Percentiles rank a stretch among this genome's conserved stretches.
These are phyloP conservation scores for Pissodes strobi DNA, from an alignment of 1,140 invertebrate genomes.

Conservation along the genomic window DNA sequence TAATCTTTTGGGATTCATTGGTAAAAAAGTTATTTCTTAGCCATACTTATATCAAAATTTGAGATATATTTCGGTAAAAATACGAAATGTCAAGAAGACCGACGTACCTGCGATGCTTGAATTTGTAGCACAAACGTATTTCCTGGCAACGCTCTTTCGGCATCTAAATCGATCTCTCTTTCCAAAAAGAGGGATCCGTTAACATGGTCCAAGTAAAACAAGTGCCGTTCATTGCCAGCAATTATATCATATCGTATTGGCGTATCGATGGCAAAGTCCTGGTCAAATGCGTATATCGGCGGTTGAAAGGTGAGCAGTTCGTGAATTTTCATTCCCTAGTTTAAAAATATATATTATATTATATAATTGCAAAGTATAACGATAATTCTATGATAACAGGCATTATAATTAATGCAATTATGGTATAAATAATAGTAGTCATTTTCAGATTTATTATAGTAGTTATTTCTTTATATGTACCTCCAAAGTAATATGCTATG, in stretches of 20 bases:
- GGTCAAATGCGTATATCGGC: constrained; percentile 75
- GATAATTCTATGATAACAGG: neutral
- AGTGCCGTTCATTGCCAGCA: constrained; percentile 71
- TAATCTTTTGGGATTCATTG: no score
- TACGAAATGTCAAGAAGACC: no score
- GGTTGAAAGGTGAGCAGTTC: constrained; percentile 69
- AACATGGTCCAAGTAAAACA: constrained; percentile 72
- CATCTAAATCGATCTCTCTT: constrained; percentile 78
- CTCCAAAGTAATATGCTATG: no score
- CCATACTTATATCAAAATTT: no score
- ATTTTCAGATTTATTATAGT: no score
- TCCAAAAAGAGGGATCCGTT: constrained; percentile 78
- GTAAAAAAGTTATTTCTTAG: no score
- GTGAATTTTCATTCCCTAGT: constrained; percentile 69
- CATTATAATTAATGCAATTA: neutral
- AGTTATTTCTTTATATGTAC: no score
- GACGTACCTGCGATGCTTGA: constrained; percentile 70
- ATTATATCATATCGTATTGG: constrained; percentile 74
- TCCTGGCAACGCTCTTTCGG: constrained; percentile 65
- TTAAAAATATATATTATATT: constrained; percentile 4
- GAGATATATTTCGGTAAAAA: no score
- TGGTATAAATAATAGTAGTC: no score
- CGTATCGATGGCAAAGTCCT: constrained; percentile 71
- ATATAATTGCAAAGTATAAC: neutral
- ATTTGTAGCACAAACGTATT: constrained; percentile 79